Conservation (phyloP, 1,140 invertebrate genomes). For the Oryctes rhinoceros region DNA sequence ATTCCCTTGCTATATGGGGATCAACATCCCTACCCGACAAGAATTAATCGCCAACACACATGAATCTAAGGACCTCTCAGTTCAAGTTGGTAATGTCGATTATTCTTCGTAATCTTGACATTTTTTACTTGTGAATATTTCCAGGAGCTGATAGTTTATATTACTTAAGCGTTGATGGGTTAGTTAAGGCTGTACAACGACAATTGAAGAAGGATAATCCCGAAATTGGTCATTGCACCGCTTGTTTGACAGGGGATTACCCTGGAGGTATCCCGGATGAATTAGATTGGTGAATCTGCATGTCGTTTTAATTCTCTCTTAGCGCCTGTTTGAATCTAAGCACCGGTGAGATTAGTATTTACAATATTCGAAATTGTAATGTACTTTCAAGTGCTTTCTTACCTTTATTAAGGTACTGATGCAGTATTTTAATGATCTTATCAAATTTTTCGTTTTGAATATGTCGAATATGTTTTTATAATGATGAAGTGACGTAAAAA, state of each 20-base stretch:
- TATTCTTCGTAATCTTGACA: background rate
- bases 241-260: conserved; percentile 84
- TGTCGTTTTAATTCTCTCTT: background rate
- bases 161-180: conserved; percentile 92
- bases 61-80: conserved; percentile 77
- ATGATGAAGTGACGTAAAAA: background rate
- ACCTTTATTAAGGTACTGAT: background rate
- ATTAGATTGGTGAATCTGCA: conserved; percentile 71
- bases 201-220: conserved; percentile 72
- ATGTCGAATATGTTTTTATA: background rate
- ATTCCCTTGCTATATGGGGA: conserved; percentile 98
- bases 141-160: conserved; percentile 89
- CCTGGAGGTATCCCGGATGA: conserved; percentile 80
- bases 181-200: conserved; percentile 85
- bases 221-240: conserved; percentile 80
- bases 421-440: background rate
- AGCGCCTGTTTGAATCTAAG: background rate
- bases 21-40: conserved; percentile 95
- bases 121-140: background rate
- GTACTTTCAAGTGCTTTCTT: background rate
- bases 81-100: conserved; percentile 77
- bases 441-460: background rate
- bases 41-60: conserved; percentile 94
- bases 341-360: background rate
- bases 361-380: background rate